Base-by-base conservation (phyloP, 1,140 invertebrate genomes). In the Hylaeus anthracinus region DNA sequence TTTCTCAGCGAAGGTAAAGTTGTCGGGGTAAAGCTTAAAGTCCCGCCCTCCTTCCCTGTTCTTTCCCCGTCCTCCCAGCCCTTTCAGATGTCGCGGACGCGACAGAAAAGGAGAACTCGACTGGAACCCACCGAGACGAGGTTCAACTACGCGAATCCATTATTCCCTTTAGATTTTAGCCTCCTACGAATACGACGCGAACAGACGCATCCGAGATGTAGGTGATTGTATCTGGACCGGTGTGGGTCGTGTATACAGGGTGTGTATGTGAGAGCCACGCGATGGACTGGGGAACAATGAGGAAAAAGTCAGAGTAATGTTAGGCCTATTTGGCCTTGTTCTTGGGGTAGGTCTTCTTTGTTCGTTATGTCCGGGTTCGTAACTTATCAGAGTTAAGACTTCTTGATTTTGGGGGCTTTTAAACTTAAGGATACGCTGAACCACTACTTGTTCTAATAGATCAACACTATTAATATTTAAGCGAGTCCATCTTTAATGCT, bases 1-100 rank as follows among this genome's bases (percentile, higher is more conserved):
- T 87, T 84, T 83, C 82, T 76, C 72, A 55, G 67, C 75, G 75
- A 77, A 85, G 85, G 85, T 87, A 84, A 87, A 87, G 85, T 86
- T 81, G 66, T 75, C 79, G 71, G 45, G 83, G 79, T 81, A 66
- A 86, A 85, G 84, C 86, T 87, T 86, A 86, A 86, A 87, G 84
- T 77, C 60, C 84, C 53, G 43, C 76, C 73, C 71, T 10, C 37
- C 58, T 53, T 39, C 51, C 55, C 71, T 61, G 67, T 66, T 41
- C 64, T 60, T 72, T 61, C 61, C 45, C 51, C 26, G 9, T 53
- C 9, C 48, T 26, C 12, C 51, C 14, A 48, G 14, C 74, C 56
- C 51, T 78, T 71, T 76, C 63, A 60, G 67, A 85, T 76, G 79
- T 48, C 58, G 71, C 69, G 63, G 26, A 37, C 67, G n/a, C 26